Conservation (phyloP, 2,797 vertebrate genomes). For the Pelobates cultripes region DNA sequence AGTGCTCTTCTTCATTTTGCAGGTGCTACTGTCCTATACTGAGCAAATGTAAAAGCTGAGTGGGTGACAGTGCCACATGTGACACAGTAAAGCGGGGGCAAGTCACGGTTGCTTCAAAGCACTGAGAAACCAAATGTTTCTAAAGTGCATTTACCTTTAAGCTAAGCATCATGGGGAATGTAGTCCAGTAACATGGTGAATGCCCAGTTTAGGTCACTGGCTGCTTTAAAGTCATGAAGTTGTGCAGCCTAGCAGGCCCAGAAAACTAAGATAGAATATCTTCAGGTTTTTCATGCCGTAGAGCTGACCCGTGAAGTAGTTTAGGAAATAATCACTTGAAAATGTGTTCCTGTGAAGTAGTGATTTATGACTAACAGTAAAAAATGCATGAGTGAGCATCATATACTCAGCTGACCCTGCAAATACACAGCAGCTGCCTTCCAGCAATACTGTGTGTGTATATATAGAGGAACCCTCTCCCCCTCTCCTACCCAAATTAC, state of each 20-base stretch:
- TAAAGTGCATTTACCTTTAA: no score
- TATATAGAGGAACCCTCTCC: not conserved
- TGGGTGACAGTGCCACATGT: no score
- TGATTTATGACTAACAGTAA: slow-evolving; percentile 13
- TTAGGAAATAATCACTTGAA: slow-evolving; percentile 8
- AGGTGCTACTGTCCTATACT: no score
- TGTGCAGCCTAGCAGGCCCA: not conserved
- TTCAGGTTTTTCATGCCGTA: not conserved
- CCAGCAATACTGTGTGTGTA: not conserved
- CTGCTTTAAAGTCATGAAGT: not conserved
- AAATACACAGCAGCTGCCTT: not conserved
- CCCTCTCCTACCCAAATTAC: not conserved
- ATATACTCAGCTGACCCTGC: slow-evolving; percentile 5
- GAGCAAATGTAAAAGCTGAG: no score
- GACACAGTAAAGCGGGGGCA: no score
- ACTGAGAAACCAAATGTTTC: no score
- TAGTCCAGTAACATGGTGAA: not conserved
- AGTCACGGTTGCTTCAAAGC: no score
- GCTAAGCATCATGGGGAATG: no score
- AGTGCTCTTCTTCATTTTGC: no score
- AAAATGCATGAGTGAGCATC: slow-evolving; percentile 15
- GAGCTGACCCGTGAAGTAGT: not conserved
- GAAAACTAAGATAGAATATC: not conserved
- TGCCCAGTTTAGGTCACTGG: no score
- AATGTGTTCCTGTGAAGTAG: not conserved